Conservation (phyloP, 2,888 invertebrate species). For the Entomobrya multifasciata region DNA sequence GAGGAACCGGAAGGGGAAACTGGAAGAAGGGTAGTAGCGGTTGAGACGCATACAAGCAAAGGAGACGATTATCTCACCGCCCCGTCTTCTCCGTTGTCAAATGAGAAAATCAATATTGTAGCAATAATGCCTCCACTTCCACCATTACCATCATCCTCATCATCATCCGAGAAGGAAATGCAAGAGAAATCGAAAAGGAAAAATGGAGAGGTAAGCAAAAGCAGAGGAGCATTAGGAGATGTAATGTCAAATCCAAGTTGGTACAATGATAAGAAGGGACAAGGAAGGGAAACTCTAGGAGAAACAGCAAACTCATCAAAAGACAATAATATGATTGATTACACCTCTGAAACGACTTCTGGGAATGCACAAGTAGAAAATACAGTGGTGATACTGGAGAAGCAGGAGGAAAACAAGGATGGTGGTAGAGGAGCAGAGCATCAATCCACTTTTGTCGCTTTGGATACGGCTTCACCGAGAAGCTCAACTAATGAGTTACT, state of each 20-base stretch:
- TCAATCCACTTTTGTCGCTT: neutral
- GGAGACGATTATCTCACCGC: neutral
- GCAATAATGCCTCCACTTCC: slow-evolving; percentile 51
- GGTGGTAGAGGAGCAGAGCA: slow-evolving; percentile 9
- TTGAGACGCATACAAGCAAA: neutral
- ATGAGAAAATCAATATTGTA: slow-evolving; percentile 69
- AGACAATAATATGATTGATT: slow-evolving; percentile 74
- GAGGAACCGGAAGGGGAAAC: slow-evolving; percentile 52
- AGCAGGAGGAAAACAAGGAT: slow-evolving; percentile 15
- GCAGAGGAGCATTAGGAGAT: neutral
- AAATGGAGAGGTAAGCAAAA: slow-evolving; percentile 1
- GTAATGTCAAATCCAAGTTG: neutral
- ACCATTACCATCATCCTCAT: too few relatives aligned
- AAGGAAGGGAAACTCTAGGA: neutral
- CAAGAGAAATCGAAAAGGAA: slow-evolving; percentile 14
- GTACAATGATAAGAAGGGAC: neutral
- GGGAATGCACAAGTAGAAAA: slow-evolving; percentile 29
- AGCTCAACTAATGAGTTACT: slow-evolving; percentile 25
- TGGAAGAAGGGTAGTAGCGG: neutral
- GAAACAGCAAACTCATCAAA: slow-evolving; percentile 49
- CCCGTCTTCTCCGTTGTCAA: neutral
- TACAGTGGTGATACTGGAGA: neutral
- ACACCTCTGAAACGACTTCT: slow-evolving; percentile 45
- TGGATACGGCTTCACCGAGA: neutral
- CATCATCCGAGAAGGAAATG: neutral